Percentiles rank a stretch among this genome's conserved stretches.
phyloP scores from a whole-genome alignment of 2,113 vertebrate genomes.

The Bettongia penicillata region DNA sequence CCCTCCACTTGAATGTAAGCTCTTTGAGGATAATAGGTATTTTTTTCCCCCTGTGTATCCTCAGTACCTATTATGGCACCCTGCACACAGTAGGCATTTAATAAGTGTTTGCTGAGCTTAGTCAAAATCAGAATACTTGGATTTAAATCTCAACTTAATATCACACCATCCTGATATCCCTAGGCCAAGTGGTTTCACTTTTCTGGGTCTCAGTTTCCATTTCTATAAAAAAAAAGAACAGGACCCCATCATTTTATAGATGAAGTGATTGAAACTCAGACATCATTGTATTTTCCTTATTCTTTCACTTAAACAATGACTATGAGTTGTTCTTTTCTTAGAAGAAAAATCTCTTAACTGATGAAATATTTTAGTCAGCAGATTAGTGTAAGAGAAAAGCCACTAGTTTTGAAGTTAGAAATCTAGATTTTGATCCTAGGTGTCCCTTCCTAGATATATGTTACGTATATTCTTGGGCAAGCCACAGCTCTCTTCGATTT shows the following conservation, averaged over 20 bases:
- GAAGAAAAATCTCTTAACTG: neutral
- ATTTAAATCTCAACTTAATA: neutral
- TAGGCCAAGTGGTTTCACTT: neutral
- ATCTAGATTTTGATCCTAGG: neutral
- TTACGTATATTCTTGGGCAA: neutral
- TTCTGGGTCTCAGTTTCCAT: neutral
- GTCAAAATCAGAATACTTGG: neutral
- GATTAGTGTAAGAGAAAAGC: neutral
- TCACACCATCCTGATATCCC: neutral
- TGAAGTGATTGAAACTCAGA: constrained; percentile 15
- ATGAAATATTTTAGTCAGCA: neutral
- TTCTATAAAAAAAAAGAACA: neutral
- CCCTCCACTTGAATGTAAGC: neutral
- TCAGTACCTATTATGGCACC: neutral
- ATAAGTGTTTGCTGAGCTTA: neutral
- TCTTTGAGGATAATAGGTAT: neutral
- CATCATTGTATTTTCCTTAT: neutral
- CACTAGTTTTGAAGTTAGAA: neutral
- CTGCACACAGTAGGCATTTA: constrained; percentile 14
- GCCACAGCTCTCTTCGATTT: neutral
- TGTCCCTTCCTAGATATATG: neutral
- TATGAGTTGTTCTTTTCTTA: neutral
- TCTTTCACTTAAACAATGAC: neutral
- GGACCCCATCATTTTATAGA: constrained; percentile 34
- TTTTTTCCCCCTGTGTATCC: neutral